These are phyloP conservation scores for Terebella lapidaria DNA, from an alignment of 2,888 invertebrate genomes.

Conservation along the genomic window DNA sequence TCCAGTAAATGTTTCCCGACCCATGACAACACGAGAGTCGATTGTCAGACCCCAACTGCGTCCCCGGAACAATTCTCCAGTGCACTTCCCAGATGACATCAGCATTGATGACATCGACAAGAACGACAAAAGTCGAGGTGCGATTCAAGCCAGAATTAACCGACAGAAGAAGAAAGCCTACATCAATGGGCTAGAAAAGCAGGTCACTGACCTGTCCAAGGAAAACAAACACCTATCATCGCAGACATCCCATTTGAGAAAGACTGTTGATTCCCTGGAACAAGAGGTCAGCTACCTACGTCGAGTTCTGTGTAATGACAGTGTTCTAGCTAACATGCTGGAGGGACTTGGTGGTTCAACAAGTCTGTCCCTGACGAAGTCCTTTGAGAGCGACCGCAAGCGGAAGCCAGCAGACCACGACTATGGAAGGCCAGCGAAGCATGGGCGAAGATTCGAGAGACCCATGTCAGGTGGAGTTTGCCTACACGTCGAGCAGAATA, in stretches of 20 bases:
- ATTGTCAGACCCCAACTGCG: background rate
- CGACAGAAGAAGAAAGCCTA: slow-evolving; percentile 14
- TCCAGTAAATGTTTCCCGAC: no score
- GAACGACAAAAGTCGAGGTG: background rate
- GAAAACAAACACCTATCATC: slow-evolving; percentile 1
- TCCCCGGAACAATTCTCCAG: background rate
- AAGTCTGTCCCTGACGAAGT: slow-evolving; percentile 1
- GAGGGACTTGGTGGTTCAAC: background rate
- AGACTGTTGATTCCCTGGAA: background rate
- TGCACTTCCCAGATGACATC: background rate
- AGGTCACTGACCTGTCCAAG: background rate
- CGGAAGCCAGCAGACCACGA: background rate
- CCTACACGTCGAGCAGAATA: slow-evolving; percentile 10
- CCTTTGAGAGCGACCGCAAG: background rate
- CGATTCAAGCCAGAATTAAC: slow-evolving; percentile 10
- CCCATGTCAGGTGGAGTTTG: slow-evolving; percentile 9
- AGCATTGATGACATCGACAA: background rate
- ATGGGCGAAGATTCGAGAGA: background rate
- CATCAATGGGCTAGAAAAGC: slow-evolving; percentile 4
- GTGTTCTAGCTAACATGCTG: slow-evolving; percentile 2
- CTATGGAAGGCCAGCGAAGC: background rate
- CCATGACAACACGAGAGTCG: background rate
- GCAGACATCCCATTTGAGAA: background rate
- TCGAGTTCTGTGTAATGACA: slow-evolving; percentile 6
- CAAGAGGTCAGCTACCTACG: slow-evolving; percentile 9